A percentile compares a stretch with the other conserved stretches of the same genome.
Evolutionary conservation across 53 echinoderm and acorn worm genomes (phyloP).

Genomic region (Patiria pectinifera): DNA sequence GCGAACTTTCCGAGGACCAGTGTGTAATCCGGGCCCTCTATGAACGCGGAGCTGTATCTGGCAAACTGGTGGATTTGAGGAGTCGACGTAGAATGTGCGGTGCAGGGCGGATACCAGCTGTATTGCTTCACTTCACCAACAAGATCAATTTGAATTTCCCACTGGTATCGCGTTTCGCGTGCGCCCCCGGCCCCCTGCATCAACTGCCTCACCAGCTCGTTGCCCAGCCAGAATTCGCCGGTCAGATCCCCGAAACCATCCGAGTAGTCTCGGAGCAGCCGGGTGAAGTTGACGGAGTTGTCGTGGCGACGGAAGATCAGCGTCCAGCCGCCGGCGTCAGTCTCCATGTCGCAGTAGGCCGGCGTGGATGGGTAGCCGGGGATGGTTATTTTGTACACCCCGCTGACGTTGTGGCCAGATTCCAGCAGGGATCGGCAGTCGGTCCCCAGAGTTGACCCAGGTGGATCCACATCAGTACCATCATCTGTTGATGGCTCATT

Average conservation of each 20-base stretch:
- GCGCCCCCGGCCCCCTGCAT: background rate
- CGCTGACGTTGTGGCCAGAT: background rate
- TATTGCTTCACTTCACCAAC: background rate
- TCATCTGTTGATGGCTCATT: too few relatives aligned
- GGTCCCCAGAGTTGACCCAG: too few relatives aligned
- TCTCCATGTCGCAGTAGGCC: slow-evolving; percentile 2
- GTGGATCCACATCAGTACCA: too few relatives aligned
- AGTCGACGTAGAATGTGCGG: too few relatives aligned
- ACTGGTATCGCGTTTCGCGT: background rate
- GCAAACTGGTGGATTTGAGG: background rate
- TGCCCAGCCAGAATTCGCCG: background rate
- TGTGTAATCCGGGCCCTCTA: too few relatives aligned
- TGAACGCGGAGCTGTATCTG: background rate
- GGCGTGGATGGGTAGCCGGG: background rate
- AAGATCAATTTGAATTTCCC: slow-evolving; percentile 5
- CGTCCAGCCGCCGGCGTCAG: background rate
- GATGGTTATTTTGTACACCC: background rate
- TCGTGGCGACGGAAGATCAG: background rate
- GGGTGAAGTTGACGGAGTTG: background rate
- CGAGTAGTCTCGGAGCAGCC: background rate
- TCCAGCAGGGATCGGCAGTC: too few relatives aligned
- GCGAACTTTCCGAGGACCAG: too few relatives aligned
- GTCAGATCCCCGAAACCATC: background rate
- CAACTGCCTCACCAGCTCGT: background rate
- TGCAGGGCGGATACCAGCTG: too few relatives aligned